These are phyloP conservation scores for Odiellus spinosus DNA, from an alignment of 2,888 invertebrate species.

Conservation along the genomic window DNA sequence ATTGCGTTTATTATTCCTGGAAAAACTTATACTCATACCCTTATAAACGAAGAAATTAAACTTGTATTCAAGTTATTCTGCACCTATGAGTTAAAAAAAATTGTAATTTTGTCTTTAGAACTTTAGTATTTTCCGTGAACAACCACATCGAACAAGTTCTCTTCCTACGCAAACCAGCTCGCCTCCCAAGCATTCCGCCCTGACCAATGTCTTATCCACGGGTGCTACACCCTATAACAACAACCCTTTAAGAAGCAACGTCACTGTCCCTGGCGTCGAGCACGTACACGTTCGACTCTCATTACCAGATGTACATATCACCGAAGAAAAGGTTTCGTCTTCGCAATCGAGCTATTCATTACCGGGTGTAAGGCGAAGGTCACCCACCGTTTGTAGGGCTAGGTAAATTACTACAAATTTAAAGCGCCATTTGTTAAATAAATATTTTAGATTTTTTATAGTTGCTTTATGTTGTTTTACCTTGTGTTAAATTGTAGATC, in stretches of 20 bases:
- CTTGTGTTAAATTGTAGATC: constrained; percentile 8
- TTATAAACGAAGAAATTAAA: no score
- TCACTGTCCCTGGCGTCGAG: constrained; percentile 4
- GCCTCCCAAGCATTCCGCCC: no score
- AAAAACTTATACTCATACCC: no score
- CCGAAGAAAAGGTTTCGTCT: constrained; percentile 12
- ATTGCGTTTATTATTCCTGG: no score
- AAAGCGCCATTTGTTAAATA: neutral
- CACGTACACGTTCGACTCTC: constrained; percentile 15
- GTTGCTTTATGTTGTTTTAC: neutral
- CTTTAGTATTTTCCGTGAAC: constrained; percentile 17
- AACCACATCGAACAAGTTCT: constrained; percentile 11
- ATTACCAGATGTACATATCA: constrained; percentile 14
- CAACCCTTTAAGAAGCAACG: neutral
- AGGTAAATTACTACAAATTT: neutral
- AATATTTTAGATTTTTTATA: neutral
- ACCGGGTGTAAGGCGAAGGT: constrained; percentile 8
- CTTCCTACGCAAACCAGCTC: neutral
- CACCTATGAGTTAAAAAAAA: no score
- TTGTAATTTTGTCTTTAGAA: no score
- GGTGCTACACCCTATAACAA: no score
- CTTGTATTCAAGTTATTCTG: no score
- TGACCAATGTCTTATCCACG: no score
- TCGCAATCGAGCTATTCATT: constrained; percentile 16
- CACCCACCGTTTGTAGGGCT: neutral